A percentile compares a stretch with the other conserved stretches of the same genome.
Evolutionary conservation across 2,113 vertebrate species (phyloP).

Genomic region (Emberiza fucata): DNA sequence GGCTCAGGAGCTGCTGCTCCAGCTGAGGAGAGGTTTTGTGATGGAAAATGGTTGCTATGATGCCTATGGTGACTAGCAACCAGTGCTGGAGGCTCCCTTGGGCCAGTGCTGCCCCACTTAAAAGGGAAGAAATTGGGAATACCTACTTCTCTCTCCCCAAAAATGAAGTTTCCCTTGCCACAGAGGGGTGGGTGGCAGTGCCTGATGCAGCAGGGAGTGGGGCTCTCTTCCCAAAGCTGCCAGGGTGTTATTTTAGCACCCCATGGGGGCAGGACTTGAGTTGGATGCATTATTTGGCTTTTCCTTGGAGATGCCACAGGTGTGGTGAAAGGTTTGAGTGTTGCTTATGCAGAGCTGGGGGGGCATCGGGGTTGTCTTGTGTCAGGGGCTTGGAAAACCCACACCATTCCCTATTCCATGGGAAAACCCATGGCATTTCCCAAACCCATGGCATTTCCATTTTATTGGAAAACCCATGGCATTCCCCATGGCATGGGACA

Average conservation of each 20-base stretch:
- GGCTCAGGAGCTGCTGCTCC: neutral
- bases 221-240: neutral
- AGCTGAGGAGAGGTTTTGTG: neutral
- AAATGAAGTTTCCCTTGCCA: fast-evolving
- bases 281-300: neutral
- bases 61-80: neutral
- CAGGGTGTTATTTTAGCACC: neutral
- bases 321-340: fast-evolving
- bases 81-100: neutral
- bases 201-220: neutral
- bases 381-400: neutral
- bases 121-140: neutral
- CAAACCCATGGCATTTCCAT: too few relatives aligned
- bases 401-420: too few relatives aligned
- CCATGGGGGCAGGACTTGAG: too few relatives aligned
- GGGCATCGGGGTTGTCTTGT: fast-evolving
- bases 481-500: too few relatives aligned
- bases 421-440: neutral
- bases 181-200: neutral
- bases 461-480: neutral
- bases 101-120: neutral
- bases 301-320: fast-evolving
- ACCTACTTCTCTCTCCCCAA: neutral
- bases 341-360: fast-evolving
- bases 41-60: neutral